Conservation (phyloP, 2,888 invertebrate genomes). For the Tachina lurida region DNA sequence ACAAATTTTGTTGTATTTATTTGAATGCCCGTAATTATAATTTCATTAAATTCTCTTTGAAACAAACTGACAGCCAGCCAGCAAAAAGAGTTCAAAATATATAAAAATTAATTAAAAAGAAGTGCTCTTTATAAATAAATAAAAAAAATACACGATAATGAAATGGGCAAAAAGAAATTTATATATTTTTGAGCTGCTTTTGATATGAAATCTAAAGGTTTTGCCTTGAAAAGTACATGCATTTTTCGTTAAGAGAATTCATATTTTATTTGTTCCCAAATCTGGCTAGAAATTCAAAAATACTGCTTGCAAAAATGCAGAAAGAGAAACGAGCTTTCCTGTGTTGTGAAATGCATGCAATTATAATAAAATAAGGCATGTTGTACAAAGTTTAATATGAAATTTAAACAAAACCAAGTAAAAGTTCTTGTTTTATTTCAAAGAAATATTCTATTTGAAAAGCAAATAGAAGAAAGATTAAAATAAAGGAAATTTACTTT, state of each 20-base stretch:
- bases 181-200: conserved; percentile 47
- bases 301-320: conserved; percentile 12
- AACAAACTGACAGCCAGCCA: conserved; percentile 18
- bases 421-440: neutral
- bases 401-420: neutral
- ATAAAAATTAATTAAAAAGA: conserved; percentile 68
- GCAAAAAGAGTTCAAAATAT: conserved; percentile 19
- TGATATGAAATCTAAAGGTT: conserved; percentile 57
- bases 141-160: conserved; percentile 16
- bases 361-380: neutral
- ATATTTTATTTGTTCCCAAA: neutral
- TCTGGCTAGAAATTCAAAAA: conserved; percentile 15
- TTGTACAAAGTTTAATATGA: neutral
- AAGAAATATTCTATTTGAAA: neutral
- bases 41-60: conserved; percentile 50
- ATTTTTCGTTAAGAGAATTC: neutral
- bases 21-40: conserved; percentile 42
- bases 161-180: conserved; percentile 9
- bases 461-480: neutral
- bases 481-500: neutral
- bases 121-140: conserved; percentile 57
- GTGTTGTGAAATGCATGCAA: conserved; percentile 11
- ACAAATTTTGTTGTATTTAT: conserved; percentile 32
- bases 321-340: conserved; percentile 32
- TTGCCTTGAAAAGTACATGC: conserved; percentile 22